Evolutionary conservation across 2,797 vertebrate species (phyloP).

Genomic region (Orestias chungarensis): DNA sequence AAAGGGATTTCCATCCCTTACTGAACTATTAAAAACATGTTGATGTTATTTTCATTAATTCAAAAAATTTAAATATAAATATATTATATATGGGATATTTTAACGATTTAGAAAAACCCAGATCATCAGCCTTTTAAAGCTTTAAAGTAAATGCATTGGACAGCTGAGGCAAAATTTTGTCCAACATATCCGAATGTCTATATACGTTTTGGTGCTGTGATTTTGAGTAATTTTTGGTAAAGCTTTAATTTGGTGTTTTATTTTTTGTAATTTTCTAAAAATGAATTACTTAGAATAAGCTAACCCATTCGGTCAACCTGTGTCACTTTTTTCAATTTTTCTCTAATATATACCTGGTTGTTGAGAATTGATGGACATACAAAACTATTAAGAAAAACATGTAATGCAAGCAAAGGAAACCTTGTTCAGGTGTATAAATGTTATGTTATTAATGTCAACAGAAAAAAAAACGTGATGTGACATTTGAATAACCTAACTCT

Average conservation of each 20-base stretch:
- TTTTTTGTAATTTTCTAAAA: neutral
- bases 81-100: neutral
- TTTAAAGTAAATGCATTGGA: neutral
- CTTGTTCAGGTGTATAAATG: neutral
- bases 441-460: neutral
- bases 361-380: neutral
- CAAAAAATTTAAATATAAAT: too few species aligned
- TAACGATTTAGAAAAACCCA: neutral
- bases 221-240: neutral
- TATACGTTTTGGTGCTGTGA: neutral
- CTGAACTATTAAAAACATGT: neutral
- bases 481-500: neutral
- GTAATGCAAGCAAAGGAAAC: neutral
- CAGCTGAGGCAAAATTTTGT: neutral
- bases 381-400: neutral
- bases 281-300: neutral
- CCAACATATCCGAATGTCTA: too few species aligned
- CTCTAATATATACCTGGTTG: neutral
- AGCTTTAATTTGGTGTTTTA: neutral
- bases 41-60: neutral
- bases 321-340: neutral
- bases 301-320: neutral
- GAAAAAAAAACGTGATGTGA: neutral
- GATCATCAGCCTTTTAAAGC: neutral
- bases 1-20: neutral